Base-by-base conservation (phyloP, 1,140 invertebrate genomes). In the Copidosoma floridanum region DNA sequence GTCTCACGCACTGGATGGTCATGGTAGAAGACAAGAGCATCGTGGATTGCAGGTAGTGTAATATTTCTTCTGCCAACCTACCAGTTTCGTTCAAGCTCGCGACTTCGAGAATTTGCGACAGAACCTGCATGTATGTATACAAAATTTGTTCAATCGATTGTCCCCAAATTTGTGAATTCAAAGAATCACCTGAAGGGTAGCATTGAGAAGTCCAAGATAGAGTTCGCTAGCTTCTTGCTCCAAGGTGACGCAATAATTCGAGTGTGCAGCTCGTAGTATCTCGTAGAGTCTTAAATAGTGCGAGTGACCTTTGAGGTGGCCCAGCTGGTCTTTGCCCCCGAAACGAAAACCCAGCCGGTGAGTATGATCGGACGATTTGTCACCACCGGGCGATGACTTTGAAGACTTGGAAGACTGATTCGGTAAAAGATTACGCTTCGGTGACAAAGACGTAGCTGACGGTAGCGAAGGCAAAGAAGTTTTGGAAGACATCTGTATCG, bases 261-360 rank as follows among this genome's bases (percentile, higher is more conserved):
- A 85, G 75, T 91, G 89, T 5, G 90, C 86, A 59, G 85, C 86
- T 70, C 84, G 87, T 10, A 94, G 70, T 18, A 86, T 85, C 16
- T 91, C 89, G 71, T 90, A 88, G 18, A 94, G 77, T 70, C 89
- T 90, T 76, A 89, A 82, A 73, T 93, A 94, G 73, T 92, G 88
- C 1, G 53, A 40, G 1, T 57, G 46, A 12, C 47, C 29, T 0
- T 27, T 27, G 2, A 62, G 4, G 2, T 83, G 78, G 11, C 87
- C 88, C 18, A 85, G 73, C 12, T 57, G 58, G 3, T 65, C 63
- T 14, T 61, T 61, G 12, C 61, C 50, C 1, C 20, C 29, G 29
- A 58, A 52, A 10, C 61, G 47, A 24, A 53, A 54, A 14, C 12
- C 18, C 1, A 58, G 41, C 6, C 60, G 53, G 26, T 51, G 37